phyloP scores from a whole-genome alignment of 2,113 vertebrate species.

The Coregonus clupeaformis region DNA sequence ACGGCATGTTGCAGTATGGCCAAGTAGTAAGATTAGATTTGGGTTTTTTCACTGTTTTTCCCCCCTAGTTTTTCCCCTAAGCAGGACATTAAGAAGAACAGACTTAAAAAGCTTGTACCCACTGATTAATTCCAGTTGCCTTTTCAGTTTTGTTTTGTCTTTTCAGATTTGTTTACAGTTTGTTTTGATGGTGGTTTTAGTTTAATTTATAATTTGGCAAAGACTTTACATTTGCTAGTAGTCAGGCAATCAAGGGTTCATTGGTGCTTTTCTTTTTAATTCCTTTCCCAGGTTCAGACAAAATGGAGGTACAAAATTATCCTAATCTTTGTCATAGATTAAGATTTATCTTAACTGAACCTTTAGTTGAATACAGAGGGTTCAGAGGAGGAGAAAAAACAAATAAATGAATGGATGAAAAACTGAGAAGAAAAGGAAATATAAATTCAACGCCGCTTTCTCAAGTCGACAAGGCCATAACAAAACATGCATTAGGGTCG shows the following conservation, averaged over 20 bases:
- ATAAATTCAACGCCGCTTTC: not conserved
- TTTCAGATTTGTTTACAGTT: not conserved
- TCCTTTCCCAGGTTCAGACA: not conserved
- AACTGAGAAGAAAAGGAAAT: not conserved
- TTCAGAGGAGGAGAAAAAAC: not conserved
- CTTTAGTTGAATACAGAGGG: not conserved
- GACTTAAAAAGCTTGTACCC: too few species aligned
- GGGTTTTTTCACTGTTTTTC: too few species aligned
- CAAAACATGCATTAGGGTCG: not conserved
- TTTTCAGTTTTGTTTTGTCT: not conserved
- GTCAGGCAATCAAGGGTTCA: not conserved
- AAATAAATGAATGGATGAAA: not conserved
- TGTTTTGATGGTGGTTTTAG: not conserved
- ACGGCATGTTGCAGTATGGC: not conserved
- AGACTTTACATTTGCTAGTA: not conserved
- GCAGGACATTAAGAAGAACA: conserved; percentile 5
- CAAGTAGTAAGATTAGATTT: not conserved
- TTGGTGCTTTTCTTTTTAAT: not conserved
- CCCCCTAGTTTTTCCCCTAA: too few species aligned
- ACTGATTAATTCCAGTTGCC: not conserved
- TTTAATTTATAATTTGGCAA: not conserved
- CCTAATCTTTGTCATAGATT: not conserved
- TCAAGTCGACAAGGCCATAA: not conserved
- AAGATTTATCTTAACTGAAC: not conserved
- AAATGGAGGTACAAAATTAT: not conserved